phyloP scores from a whole-genome alignment of 2,797 vertebrate genomes.

The Mormyrus proboscirostris region DNA sequence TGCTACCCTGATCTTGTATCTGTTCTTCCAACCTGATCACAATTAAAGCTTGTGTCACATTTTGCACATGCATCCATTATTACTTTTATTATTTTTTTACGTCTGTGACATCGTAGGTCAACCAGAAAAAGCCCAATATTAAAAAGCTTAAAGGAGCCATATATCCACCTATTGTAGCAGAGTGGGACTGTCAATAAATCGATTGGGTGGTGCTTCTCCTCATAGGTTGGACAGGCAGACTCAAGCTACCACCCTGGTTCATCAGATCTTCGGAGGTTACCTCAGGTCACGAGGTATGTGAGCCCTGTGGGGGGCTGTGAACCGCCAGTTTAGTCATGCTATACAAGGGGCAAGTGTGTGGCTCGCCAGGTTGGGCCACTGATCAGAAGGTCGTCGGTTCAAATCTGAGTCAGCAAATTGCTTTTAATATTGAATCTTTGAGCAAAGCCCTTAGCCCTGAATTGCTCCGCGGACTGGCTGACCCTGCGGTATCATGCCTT shows the following conservation, averaged over 20 bases:
- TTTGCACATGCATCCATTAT: background rate
- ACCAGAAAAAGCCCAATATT: background rate
- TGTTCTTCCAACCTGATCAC: background rate
- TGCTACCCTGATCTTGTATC: background rate
- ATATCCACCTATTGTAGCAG: background rate
- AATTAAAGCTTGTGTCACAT: background rate
- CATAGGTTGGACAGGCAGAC: slow-evolving; percentile 84
- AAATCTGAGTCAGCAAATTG: background rate
- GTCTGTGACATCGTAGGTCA: background rate
- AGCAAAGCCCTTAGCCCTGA: background rate
- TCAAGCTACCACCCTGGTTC: slow-evolving; percentile 86
- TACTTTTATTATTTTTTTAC: background rate
- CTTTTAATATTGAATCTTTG: background rate
- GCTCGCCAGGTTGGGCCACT: background rate
- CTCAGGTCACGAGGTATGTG: slow-evolving; percentile 48
- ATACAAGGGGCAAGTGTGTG: background rate
- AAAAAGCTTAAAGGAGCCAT: background rate
- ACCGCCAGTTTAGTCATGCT: background rate
- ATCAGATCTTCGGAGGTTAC: slow-evolving; percentile 94
- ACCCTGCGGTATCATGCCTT: background rate
- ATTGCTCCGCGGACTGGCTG: background rate
- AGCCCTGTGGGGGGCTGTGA: no score
- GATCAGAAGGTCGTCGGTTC: background rate
- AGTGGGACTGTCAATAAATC: background rate
- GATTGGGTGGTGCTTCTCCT: slow-evolving; percentile 11